These are phyloP conservation scores for Pangasianodon gigas DNA, from an alignment of 2,113 vertebrate species.

Conservation along the genomic window DNA sequence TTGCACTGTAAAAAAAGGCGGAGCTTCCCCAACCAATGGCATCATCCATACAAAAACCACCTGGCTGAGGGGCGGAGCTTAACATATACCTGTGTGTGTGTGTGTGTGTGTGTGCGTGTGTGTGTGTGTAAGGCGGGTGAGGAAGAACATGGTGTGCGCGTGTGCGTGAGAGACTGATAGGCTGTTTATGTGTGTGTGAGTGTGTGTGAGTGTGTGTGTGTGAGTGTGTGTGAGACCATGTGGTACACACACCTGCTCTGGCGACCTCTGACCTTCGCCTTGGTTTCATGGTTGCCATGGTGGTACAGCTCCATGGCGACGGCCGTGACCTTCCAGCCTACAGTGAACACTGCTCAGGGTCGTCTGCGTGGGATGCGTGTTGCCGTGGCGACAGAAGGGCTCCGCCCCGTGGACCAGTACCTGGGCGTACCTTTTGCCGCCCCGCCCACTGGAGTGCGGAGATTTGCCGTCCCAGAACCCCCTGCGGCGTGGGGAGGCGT, in stretches of 20 bases:
- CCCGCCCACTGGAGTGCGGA: constrained; percentile 88
- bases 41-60: constrained; percentile 40
- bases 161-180: neutral
- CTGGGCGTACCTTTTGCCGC: constrained; percentile 93
- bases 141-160: neutral
- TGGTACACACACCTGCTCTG: constrained; percentile 71
- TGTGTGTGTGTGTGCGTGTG: constrained; percentile 4
- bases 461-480: constrained; percentile 93
- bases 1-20: constrained; percentile 22
- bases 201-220: constrained; percentile 6
- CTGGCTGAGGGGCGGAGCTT: constrained; percentile 36
- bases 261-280: constrained; percentile 67
- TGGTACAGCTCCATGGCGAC: constrained; percentile 81
- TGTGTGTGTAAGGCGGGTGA: constrained; percentile 18
- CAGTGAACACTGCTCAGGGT: constrained; percentile 93
- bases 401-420: constrained; percentile 90
- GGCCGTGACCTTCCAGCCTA: constrained; percentile 87
- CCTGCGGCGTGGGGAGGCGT: constrained; percentile 88
- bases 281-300: constrained; percentile 70
- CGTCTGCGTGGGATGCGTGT: constrained; percentile 92
- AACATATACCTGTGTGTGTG: constrained; percentile 24
- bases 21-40: constrained; percentile 29
- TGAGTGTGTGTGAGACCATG: constrained; percentile 64
- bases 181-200: constrained; percentile 25
- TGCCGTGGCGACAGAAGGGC: constrained; percentile 91